phyloP scores from a whole-genome alignment of 2,113 vertebrate genomes.

The Cacatua alba region DNA sequence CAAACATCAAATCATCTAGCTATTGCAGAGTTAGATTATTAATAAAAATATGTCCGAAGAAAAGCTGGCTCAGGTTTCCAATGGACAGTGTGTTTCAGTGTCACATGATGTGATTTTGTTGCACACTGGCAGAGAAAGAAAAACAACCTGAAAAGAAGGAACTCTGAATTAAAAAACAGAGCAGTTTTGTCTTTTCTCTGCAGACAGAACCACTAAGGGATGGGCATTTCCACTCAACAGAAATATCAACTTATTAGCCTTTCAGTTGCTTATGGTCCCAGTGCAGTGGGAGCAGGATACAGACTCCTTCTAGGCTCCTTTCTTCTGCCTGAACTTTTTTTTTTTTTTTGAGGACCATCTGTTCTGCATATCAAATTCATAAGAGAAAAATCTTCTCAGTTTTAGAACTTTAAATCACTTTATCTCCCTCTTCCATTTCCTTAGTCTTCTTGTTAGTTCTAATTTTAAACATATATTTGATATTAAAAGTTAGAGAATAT shows the following conservation, averaged over 20 bases:
- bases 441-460: not conserved
- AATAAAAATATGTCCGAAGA: not conserved
- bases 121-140: not conserved
- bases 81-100: not conserved
- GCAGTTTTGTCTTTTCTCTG: conserved; percentile 12
- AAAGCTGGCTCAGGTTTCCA: not conserved
- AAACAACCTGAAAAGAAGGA: not conserved
- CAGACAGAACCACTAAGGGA: not conserved
- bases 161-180: not conserved
- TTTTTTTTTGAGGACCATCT: conserved; percentile 41
- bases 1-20: not conserved
- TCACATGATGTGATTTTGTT: not conserved
- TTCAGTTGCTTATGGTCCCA: not conserved
- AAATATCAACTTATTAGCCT: not conserved
- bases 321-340: conserved; percentile 24
- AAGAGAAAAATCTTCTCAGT: conserved; percentile 17
- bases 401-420: conserved; percentile 40
- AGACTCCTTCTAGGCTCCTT: conserved; percentile 6
- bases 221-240: conserved; percentile 4
- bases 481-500: not conserved
- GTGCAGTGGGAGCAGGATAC: not conserved
- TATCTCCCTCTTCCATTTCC: not conserved
- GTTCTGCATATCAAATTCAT: conserved; percentile 55
- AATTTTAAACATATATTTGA: not conserved
- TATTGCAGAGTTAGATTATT: not conserved